These are phyloP conservation scores for Phodopus roborovskii DNA, from an alignment of 2,113 vertebrate genomes.

Conservation along the genomic window DNA sequence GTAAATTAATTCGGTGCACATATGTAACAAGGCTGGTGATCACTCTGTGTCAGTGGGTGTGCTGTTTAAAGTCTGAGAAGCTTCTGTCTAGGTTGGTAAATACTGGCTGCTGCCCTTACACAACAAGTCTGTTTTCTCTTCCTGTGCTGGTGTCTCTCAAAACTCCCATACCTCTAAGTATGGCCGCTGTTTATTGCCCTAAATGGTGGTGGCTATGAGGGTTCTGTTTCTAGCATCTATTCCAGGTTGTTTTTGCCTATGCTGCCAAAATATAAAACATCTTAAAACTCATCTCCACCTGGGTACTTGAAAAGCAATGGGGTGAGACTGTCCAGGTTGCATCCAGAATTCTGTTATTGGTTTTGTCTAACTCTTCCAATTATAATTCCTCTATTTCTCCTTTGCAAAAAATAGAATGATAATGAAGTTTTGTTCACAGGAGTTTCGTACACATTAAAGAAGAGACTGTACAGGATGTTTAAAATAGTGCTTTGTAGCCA, in stretches of 20 bases:
- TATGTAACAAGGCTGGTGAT: background rate
- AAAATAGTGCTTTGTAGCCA: background rate
- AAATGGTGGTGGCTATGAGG: fast-evolving
- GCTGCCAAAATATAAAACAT: background rate
- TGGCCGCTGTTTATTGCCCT: background rate
- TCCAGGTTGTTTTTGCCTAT: background rate
- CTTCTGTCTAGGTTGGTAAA: background rate
- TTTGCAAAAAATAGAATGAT: background rate
- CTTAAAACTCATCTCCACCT: background rate
- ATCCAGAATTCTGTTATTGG: background rate
- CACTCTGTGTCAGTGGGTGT: background rate
- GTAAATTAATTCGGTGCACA: background rate
- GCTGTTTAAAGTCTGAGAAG: background rate
- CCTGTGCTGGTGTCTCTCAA: too few species aligned
- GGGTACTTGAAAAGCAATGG: background rate
- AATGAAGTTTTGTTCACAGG: background rate
- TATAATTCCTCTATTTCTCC: background rate
- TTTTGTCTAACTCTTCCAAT: background rate
- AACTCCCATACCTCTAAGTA: too few species aligned
- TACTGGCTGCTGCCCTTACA: background rate
- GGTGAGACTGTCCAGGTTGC: background rate
- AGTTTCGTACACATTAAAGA: background rate
- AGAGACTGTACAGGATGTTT: background rate
- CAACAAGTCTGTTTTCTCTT: background rate
- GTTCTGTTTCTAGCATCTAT: background rate